phyloP scores from a whole-genome alignment of 1,140 invertebrate species.

The Listronotus oregonensis region DNA sequence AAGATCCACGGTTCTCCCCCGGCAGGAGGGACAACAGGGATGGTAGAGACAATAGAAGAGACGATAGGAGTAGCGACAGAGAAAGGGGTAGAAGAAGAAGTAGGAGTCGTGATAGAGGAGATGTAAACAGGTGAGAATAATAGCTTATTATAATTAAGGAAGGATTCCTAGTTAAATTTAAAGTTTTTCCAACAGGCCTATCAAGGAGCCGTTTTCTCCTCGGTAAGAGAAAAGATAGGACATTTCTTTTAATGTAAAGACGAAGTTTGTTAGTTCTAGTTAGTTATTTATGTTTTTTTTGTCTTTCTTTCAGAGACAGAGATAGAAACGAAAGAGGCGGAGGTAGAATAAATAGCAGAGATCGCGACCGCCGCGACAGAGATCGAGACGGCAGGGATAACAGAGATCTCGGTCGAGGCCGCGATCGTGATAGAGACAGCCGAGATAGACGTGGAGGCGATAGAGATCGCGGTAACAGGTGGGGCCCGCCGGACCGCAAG shows the following conservation, averaged over 20 bases:
- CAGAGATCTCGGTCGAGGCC: conserved; percentile 34
- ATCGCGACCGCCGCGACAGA: conserved; percentile 48
- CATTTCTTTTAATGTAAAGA: neutral
- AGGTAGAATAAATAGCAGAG: conserved; percentile 35
- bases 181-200: neutral
- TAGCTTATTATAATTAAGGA: neutral
- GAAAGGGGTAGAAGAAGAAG: conserved; percentile 29
- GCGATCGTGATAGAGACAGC: conserved; percentile 39
- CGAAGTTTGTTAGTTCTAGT: too few species aligned
- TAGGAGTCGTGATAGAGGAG: conserved; percentile 42
- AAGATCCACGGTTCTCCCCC: conserved; percentile 5
- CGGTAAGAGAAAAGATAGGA: neutral
- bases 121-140: conserved; percentile 26
- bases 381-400: conserved; percentile 42
- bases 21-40: conserved; percentile 40
- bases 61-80: conserved; percentile 36
- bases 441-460: conserved; percentile 47
- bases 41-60: conserved; percentile 50
- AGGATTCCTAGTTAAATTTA: neutral
- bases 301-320: conserved; percentile 42
- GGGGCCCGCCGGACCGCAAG: conserved; percentile 34
- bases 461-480: conserved; percentile 25
- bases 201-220: too few species aligned
- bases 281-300: neutral
- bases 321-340: conserved; percentile 47